These are phyloP conservation scores for Hypselothyrea guttata DNA, from an alignment of 2,888 invertebrate species.

Conservation along the genomic window DNA sequence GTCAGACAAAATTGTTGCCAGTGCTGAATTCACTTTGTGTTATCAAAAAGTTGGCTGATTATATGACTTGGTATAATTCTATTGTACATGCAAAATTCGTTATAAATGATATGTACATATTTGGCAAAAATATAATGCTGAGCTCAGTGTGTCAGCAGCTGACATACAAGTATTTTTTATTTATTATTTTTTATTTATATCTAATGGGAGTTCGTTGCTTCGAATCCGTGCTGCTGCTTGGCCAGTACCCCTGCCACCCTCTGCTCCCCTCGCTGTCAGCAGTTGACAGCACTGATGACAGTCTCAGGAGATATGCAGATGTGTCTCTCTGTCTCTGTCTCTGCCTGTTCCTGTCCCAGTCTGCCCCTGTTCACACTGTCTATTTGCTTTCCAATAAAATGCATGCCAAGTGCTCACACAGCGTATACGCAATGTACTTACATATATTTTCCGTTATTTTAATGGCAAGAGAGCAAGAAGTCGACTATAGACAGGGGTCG, in stretches of 20 bases:
- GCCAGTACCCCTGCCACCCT: conserved; percentile 1
- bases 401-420: conserved; percentile 49
- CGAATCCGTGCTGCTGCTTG: conserved; percentile 25
- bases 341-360: conserved; percentile 1
- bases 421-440: conserved; percentile 51
- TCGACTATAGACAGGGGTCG: neutral
- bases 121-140: neutral
- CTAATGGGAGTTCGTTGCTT: conserved; percentile 13
- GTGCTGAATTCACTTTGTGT: no score
- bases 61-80: no score
- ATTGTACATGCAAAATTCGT: no score
- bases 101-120: no score
- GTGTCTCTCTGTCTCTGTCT: conserved; percentile 20
- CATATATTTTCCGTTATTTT: conserved; percentile 22
- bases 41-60: conserved; percentile 11
- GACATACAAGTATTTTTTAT: neutral
- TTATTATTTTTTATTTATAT: conserved; percentile 6
- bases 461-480: conserved; percentile 21
- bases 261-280: conserved; percentile 12
- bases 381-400: conserved; percentile 47
- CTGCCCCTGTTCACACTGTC: no score
- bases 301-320: conserved; percentile 58
- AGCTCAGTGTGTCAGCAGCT: no score
- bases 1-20: conserved; percentile 1
- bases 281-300: conserved; percentile 43